Evolutionary conservation across 2,888 invertebrate species (phyloP).

Genomic region (Agrochola circellaris): DNA sequence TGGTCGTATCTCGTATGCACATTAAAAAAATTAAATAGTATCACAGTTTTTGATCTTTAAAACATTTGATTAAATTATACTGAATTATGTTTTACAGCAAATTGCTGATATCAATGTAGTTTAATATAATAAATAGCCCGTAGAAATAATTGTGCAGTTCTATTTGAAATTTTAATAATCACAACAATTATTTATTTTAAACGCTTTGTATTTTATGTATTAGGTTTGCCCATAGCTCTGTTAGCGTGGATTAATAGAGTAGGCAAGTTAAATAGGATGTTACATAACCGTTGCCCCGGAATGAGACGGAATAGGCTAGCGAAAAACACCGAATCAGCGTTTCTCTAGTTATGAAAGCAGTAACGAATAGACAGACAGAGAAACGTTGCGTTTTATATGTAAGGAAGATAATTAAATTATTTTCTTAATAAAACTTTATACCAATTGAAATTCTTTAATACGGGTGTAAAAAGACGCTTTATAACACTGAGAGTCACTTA

Average conservation of each 20-base stretch:
- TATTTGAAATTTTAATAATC: background rate
- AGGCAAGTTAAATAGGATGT: background rate
- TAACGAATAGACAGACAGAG: too few relatives aligned
- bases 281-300: background rate
- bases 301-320: background rate
- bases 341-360: too few relatives aligned
- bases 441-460: too few relatives aligned
- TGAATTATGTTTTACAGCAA: background rate
- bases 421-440: too few relatives aligned
- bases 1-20: background rate
- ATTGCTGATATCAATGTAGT: background rate
- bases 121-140: background rate
- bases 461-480: too few relatives aligned
- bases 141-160: slow-evolving; percentile 4
- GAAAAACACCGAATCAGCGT: background rate
- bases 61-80: background rate
- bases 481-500: background rate
- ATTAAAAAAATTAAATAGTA: background rate
- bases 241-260: background rate
- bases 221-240: background rate
- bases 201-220: background rate
- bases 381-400: too few relatives aligned
- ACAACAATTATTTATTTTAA: slow-evolving; percentile 17
- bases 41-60: background rate
- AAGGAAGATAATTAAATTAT: too few relatives aligned